phyloP scores from a whole-genome alignment of 2,113 vertebrate species.

The Phoxinus phoxinus region DNA sequence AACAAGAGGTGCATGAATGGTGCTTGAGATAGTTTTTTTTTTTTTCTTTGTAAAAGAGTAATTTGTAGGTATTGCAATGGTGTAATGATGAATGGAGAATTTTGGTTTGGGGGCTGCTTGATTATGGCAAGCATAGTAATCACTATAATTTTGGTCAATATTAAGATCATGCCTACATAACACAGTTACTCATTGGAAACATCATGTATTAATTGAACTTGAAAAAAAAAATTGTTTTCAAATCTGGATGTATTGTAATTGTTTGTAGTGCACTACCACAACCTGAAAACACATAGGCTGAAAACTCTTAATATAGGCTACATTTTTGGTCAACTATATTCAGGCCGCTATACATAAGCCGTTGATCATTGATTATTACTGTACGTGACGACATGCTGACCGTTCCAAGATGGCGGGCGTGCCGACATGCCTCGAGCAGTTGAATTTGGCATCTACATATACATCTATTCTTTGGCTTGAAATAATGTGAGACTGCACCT shows the following conservation, averaged over 20 bases:
- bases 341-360: no score
- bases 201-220: not conserved
- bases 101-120: not conserved
- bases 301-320: not conserved
- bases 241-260: not conserved
- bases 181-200: not conserved
- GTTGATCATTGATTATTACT: no score
- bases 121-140: slow-evolving; percentile 5
- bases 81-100: not conserved
- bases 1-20: not conserved
- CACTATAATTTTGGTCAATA: not conserved
- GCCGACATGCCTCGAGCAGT: no score
- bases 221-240: not conserved
- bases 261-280: not conserved
- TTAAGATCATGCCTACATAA: not conserved
- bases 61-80: not conserved
- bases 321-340: not conserved
- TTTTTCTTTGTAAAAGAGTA: not conserved
- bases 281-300: not conserved
- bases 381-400: no score
- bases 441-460: no score
- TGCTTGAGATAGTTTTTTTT: slow-evolving; percentile 10
- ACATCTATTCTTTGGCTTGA: not conserved
- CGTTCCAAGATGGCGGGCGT: no score
- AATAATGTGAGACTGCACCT: not conserved